Conservation (phyloP, 1,140 invertebrate genomes). For the Daktulosphaira vitifoliae region DNA sequence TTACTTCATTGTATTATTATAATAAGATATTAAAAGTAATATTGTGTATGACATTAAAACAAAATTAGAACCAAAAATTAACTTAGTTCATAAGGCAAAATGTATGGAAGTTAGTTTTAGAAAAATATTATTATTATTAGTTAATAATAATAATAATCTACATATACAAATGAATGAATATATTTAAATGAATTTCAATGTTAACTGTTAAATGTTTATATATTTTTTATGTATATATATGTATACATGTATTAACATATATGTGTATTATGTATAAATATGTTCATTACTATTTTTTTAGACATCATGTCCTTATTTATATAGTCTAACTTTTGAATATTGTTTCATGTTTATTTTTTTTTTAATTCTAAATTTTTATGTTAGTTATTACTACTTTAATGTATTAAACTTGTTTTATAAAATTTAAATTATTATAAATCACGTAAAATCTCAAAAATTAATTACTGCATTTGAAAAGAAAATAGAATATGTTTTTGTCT, state of each 20-base stretch:
- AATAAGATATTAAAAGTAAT: background rate
- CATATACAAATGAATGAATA: background rate
- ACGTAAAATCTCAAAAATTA: constrained; percentile 2
- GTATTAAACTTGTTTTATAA: constrained; percentile 18
- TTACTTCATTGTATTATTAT: constrained; percentile 10
- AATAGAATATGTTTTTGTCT: no score
- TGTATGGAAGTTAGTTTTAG: no score
- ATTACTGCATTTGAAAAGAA: constrained; percentile 10
- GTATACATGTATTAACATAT: background rate
- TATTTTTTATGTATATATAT: constrained; percentile 7
- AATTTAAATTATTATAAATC: constrained; percentile 5
- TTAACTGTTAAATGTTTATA: constrained; percentile 25
- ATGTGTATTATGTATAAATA: constrained; percentile 3
- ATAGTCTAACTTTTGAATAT: constrained; percentile 13
- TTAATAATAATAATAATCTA: background rate
- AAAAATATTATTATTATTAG: background rate
- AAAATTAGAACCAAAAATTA: constrained; percentile 12
- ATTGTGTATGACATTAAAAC: background rate
- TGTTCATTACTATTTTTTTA: constrained; percentile 11
- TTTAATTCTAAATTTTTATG: background rate
- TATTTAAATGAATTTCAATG: constrained; percentile 2
- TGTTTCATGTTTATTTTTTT: constrained; percentile 10
- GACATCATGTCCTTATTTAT: background rate
- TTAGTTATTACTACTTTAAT: background rate
- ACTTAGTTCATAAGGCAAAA: constrained; percentile 1